Conservation (phyloP, 2,113 vertebrate genomes). For the Baryphthengus martii region DNA sequence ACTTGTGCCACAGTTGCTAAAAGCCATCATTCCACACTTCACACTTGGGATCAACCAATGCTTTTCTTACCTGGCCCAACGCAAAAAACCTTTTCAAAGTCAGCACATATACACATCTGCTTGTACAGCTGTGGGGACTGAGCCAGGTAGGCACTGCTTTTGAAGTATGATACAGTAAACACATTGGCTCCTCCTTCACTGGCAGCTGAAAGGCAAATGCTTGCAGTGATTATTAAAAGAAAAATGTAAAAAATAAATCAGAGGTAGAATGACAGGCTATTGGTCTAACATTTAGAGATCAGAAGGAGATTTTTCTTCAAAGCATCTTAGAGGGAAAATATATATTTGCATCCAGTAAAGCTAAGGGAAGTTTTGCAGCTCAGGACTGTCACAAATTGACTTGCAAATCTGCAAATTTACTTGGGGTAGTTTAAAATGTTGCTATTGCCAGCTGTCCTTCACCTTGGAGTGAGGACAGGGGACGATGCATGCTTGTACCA, state of each 20-base stretch:
- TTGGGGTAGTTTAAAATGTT: background rate
- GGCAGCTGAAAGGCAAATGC: constrained; percentile 83
- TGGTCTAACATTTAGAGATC: background rate
- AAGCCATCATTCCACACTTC: background rate
- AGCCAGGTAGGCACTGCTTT: constrained; percentile 96
- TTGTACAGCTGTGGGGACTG: constrained; percentile 99
- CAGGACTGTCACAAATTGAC: background rate
- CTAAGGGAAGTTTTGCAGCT: background rate
- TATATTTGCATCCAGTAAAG: background rate
- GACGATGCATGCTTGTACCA: background rate
- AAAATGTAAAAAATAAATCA: background rate
- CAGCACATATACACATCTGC: constrained; percentile 99
- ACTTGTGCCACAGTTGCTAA: background rate
- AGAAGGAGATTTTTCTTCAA: background rate
- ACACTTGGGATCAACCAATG: background rate
- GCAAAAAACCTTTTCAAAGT: constrained; percentile 98
- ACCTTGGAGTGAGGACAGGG: background rate
- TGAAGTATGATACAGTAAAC: constrained; percentile 98
- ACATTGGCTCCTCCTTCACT: constrained; percentile 98
- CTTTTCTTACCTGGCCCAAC: constrained; percentile 89
- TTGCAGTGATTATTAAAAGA: constrained; percentile 2
- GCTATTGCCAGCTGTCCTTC: background rate
- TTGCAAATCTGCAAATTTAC: background rate
- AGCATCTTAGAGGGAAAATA: background rate
- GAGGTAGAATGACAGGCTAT: background rate